Evolutionary conservation across 1,140 invertebrate species (phyloP).

Genomic region (Drosophila littoralis): DNA sequence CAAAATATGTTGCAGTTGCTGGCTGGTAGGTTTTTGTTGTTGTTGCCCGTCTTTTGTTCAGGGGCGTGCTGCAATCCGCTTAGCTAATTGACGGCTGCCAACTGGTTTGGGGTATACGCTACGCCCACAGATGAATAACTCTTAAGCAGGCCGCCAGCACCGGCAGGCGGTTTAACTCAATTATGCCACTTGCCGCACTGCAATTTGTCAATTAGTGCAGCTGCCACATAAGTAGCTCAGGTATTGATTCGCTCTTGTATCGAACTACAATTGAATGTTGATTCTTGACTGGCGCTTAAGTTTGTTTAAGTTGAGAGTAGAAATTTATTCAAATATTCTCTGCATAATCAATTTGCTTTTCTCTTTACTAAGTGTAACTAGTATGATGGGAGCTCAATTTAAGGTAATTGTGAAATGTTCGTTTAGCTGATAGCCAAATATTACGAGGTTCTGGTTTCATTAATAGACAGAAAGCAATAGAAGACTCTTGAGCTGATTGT

Average conservation of each 20-base stretch:
- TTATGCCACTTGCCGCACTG: slow-evolving; percentile 73
- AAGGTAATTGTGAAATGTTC: neutral
- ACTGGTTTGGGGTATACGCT: slow-evolving; percentile 46
- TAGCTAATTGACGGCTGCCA: slow-evolving; percentile 78
- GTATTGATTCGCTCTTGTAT: slow-evolving; percentile 20
- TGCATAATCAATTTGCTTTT: neutral
- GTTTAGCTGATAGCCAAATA: neutral
- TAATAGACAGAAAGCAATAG: too few species aligned
- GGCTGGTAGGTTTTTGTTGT: slow-evolving; percentile 4
- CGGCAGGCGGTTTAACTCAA: slow-evolving; percentile 51
- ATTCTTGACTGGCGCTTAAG: slow-evolving; percentile 14
- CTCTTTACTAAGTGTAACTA: neutral
- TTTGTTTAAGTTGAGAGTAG: neutral
- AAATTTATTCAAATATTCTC: neutral
- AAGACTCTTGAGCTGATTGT: too few species aligned
- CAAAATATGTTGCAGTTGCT: slow-evolving; percentile 41
- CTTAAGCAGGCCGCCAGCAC: slow-evolving; percentile 18
- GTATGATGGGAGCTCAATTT: neutral
- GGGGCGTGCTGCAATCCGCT: slow-evolving; percentile 65
- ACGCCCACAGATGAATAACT: slow-evolving; percentile 48
- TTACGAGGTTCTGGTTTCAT: too few species aligned
- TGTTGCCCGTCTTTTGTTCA: slow-evolving; percentile 17
- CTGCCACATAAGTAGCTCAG: slow-evolving; percentile 7
- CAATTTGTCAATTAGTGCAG: slow-evolving; percentile 74
- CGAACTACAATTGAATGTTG: slow-evolving; percentile 2